Evolutionary conservation across 1,140 invertebrate genomes (phyloP), one percentile per base, ranked within the genome.

Genomic region (Cydia strobilella): DNA sequence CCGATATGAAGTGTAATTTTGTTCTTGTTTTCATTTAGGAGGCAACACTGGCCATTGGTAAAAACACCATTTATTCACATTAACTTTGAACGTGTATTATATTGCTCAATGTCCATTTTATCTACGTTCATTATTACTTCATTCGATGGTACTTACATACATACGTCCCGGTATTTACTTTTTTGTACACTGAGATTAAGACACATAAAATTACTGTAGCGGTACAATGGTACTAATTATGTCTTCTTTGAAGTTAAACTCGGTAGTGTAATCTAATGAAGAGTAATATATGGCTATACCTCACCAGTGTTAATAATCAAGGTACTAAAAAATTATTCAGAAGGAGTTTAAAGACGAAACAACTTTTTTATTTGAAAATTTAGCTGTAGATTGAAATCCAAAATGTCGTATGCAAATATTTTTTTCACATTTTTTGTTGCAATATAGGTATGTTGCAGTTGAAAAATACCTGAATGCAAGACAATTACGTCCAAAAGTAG

Each of bases 1-100:
- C 77, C 75, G 77, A 82, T 82, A 79, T 77, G 74, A 75, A 75
- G 78, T 79, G 80, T 79, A 78, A 77, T 77, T 82, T 82, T 77
- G 80, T 79, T 79, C 79, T 72, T 78, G 77, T 78, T 74, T 78
- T 78, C 74, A 78, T 78, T 78, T 78, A 74, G 71, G 51, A 78
- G 71, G 35, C 69, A 75, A 75, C 72, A 75, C 54, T 73, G 72
- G 31, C 27, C 65, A 39, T 69, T 69, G n/a, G 65, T 35, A 69
- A 35, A 35, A 69, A 35, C 65, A 23, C 27, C 65, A 69, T 35
- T 18, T 35, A 69, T 69, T 69, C 23, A 27, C 63, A 66, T 35
- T 59, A 59, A 20, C 54, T 59, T 20, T 59, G 54, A 23, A 59
- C n/a, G 54, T 59, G 20, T 59, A 59, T 18, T 59, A 59, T 9